Conservation (phyloP, 1,140 invertebrate genomes). For the Papilio glaucus region DNA sequence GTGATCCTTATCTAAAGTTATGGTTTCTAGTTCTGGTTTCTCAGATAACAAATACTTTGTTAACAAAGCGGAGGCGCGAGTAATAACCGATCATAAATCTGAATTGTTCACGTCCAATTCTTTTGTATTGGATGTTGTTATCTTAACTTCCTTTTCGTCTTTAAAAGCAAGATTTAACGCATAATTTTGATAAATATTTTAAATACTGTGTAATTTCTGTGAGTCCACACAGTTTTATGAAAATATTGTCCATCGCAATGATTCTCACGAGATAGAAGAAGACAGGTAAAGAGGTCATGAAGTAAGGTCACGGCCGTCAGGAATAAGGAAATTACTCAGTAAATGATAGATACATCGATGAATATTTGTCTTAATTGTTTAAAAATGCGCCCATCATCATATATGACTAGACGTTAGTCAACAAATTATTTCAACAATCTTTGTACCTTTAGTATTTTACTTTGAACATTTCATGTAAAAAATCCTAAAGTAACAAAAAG, state of each 20-base stretch:
- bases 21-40: conserved; percentile 24
- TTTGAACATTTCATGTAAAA: not conserved
- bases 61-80: conserved; percentile 7
- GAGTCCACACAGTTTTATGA: not conserved
- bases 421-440: not conserved
- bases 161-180: conserved; percentile 3
- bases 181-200: not conserved
- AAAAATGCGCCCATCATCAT: not conserved
- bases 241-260: not conserved
- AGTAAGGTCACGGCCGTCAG: not conserved
- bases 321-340: not conserved
- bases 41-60: conserved; percentile 20
- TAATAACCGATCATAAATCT: conserved; percentile 26
- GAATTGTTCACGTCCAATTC: conserved; percentile 21
- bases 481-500: conserved; percentile 12
- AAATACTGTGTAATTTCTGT: not conserved
- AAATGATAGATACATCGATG: not conserved
- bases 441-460: not conserved
- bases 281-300: not conserved
- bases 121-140: conserved; percentile 11
- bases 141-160: conserved; percentile 9
- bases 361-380: not conserved
- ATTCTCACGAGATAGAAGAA: not conserved
- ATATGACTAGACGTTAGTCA: not conserved
- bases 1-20: conserved; percentile 24